Evolutionary conservation across 2,888 invertebrate genomes (phyloP), one percentile per base, ranked within the genome.

Genomic region (Chirona hameri): DNA sequence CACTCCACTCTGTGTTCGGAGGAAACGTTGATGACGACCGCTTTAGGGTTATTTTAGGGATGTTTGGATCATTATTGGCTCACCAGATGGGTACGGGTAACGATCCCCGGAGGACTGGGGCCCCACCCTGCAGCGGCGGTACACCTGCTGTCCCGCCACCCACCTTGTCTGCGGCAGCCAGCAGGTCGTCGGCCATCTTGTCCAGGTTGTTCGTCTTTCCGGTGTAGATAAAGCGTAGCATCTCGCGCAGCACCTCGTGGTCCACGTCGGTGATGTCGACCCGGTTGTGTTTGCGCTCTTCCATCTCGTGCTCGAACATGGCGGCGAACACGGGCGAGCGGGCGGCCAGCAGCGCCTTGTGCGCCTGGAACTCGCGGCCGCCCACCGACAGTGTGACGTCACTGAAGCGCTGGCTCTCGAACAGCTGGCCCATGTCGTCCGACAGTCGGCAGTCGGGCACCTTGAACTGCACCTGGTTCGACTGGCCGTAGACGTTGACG

Each of bases 291-390:
- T 98, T 98, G 86, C 97, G 91, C 88, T 99, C 99, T 88, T 97
- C 97, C 97, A 99, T 98, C 90, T 98, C 97, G 89, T 99, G 99
- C 88, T 98, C 98, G 89, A 99, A 99, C 99, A 99, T 99, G 85
- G 99, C 99, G 87, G 97, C 96, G 90, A 85, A 85, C 39, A 85
- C 85, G 24, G 85, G 85, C 2, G 84, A 84, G 5, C 85, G 84
- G 12, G 85, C 85, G 83, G 85, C 15, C 57, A 79, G 52, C 27
- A 80, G 52, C 29, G 80, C 80, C 29, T 80, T 80, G 52, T 80
- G 80, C 52, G 80, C 83, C 81, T 85, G 88, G 86, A 90, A 90
- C 86, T 90, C 90, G 83, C 88, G 86, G 24, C 89, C 89, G 84
- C 93, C 94, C 83, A 98, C 97, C 81, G 96, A 94, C 87, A 99